A percentile compares a stretch with the other conserved stretches of the same genome.
Conservation (phyloP, 2,888 invertebrate genomes). For the Hemistola chrysoprasaria region DNA sequence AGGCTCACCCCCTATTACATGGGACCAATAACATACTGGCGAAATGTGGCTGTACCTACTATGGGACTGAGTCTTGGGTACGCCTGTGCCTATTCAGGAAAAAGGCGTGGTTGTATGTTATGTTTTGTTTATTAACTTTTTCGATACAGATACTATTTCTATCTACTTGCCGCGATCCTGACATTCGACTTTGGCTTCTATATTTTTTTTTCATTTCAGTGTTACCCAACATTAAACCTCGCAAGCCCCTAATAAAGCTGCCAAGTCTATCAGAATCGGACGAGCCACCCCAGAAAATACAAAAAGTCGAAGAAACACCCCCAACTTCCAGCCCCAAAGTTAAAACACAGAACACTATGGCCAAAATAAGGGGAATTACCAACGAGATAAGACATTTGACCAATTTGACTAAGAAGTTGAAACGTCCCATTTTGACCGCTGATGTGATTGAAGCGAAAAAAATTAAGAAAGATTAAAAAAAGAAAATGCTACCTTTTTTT, state of each 20-base stretch:
- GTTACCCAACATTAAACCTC: constrained; percentile 69
- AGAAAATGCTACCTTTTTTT: no score
- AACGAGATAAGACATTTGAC: constrained; percentile 55
- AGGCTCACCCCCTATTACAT: no score
- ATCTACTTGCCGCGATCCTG: no score
- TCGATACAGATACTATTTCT: no score
- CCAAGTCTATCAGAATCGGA: constrained; percentile 61
- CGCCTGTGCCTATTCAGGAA: no score
- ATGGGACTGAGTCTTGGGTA: no score
- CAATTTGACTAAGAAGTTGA: constrained; percentile 49
- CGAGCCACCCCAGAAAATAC: constrained; percentile 36
- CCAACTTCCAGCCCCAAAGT: constrained; percentile 38
- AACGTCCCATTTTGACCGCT: constrained; percentile 37
- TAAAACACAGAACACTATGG: constrained; percentile 40
- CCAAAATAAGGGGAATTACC: constrained; percentile 57
- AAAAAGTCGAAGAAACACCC: constrained; percentile 36
- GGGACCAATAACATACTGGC: no score
- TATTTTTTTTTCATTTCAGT: constrained; percentile 44
- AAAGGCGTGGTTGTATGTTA: no score
- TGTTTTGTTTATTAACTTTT: no score
- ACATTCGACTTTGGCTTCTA: background rate
- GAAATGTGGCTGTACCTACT: no score
- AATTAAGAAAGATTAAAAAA: constrained; percentile 45
- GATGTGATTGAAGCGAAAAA: constrained; percentile 47
- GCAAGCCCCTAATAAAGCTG: constrained; percentile 62